These are phyloP conservation scores for Carpatolechia fugitivella DNA, from an alignment of 2,888 invertebrate genomes.

Conservation along the genomic window DNA sequence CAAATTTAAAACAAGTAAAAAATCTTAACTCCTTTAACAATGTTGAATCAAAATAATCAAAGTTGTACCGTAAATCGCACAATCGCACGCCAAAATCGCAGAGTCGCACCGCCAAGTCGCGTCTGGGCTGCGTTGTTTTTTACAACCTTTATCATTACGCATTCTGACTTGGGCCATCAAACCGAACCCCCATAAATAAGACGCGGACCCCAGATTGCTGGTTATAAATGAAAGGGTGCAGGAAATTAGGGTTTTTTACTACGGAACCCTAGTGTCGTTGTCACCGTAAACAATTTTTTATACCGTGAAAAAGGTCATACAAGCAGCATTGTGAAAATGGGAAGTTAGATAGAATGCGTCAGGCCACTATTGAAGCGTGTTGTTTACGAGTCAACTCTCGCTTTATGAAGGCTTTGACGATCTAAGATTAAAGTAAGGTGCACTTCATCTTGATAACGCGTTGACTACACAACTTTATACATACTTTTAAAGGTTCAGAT, in stretches of 20 bases:
- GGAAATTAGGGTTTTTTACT: slow-evolving; percentile 78
- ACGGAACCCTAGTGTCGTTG: slow-evolving; percentile 53
- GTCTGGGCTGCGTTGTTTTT: slow-evolving; percentile 42
- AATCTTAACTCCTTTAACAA: too few relatives aligned
- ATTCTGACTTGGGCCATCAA: slow-evolving; percentile 73
- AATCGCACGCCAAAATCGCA: slow-evolving; percentile 17
- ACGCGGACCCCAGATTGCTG: slow-evolving; percentile 72
- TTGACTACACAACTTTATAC: too few relatives aligned
- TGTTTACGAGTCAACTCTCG: background rate
- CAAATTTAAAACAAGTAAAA: too few relatives aligned
- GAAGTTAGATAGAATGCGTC: slow-evolving; percentile 13
- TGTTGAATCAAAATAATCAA: too few relatives aligned
- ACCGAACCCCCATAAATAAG: slow-evolving; percentile 74
- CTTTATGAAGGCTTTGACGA: background rate
- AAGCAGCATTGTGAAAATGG: slow-evolving; percentile 57
- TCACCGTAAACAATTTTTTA: slow-evolving; percentile 71
- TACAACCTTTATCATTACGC: slow-evolving; percentile 74
- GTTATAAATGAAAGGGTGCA: slow-evolving; percentile 78
- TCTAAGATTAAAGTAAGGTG: too few relatives aligned
- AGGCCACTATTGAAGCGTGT: background rate
- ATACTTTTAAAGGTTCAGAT: too few relatives aligned
- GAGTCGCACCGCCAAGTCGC: slow-evolving; percentile 27
- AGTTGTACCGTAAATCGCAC: background rate
- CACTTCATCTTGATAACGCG: too few relatives aligned
- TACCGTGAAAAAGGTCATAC: slow-evolving; percentile 58